Evolutionary conservation across 2,797 vertebrate species (phyloP).

Genomic region (Lophotriccus pileatus): DNA sequence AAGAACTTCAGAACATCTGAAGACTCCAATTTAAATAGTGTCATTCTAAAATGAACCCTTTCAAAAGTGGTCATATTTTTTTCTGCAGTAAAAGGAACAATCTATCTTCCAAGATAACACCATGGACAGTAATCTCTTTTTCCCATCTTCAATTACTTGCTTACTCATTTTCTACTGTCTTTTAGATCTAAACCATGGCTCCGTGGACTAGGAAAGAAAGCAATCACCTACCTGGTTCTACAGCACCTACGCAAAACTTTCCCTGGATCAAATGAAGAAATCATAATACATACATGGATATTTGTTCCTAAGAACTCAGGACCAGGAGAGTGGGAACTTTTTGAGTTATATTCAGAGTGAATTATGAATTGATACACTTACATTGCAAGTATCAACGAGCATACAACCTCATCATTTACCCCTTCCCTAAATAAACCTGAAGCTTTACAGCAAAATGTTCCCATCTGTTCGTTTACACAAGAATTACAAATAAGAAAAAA

Average conservation of each 20-base stretch:
- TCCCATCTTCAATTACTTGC: background rate
- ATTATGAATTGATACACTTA: background rate
- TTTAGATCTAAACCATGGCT: background rate
- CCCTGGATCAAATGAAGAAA: background rate
- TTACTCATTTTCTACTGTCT: background rate
- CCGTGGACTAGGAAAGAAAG: background rate
- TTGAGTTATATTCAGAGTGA: background rate
- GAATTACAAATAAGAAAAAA: background rate
- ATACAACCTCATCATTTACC: background rate
- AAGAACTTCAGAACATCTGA: background rate
- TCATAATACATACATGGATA: rapidly evolving
- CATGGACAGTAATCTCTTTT: background rate
- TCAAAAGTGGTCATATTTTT: background rate
- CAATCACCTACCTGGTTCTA: background rate
- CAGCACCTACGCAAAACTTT: background rate
- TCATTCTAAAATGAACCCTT: background rate
- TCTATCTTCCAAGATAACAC: background rate
- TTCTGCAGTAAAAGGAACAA: background rate
- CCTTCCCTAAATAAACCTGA: background rate
- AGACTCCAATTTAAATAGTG: background rate
- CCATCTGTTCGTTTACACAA: slow-evolving; percentile 19
- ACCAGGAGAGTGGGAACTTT: background rate
- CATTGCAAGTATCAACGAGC: background rate
- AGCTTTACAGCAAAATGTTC: background rate
- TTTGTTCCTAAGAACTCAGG: background rate